A percentile compares a stretch with the other conserved stretches of the same genome.
Conservation (phyloP, 2,797 vertebrate species). For the Moxostoma hubbsi region DNA sequence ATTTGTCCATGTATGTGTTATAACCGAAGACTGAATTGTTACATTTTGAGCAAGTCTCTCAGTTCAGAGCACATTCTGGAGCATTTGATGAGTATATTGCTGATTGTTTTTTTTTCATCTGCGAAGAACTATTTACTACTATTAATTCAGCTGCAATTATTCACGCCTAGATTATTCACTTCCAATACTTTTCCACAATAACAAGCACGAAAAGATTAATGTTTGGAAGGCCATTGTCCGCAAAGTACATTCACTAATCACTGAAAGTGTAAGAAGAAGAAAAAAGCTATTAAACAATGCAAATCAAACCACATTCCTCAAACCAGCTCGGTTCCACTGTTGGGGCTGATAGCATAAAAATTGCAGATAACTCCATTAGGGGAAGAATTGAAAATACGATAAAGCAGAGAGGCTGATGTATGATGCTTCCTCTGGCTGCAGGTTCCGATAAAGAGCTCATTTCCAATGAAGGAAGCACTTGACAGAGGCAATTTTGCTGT, state of each 20-base stretch:
- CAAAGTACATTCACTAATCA: slow-evolving; percentile 76
- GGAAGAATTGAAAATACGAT: slow-evolving; percentile 57
- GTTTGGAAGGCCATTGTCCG: slow-evolving; percentile 79
- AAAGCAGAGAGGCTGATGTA: slow-evolving; percentile 53
- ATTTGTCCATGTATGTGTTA: not conserved
- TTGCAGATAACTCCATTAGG: slow-evolving; percentile 57
- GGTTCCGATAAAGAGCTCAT: slow-evolving; percentile 60
- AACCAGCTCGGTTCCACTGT: slow-evolving; percentile 61
- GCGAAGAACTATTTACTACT: slow-evolving; percentile 66
- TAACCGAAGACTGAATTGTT: not conserved
- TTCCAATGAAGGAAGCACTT: slow-evolving; percentile 57
- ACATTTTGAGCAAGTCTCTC: slow-evolving; percentile 16
- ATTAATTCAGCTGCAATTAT: slow-evolving; percentile 77
- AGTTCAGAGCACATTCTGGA: slow-evolving; percentile 16
- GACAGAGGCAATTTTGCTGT: slow-evolving; percentile 61
- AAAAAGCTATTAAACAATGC: slow-evolving; percentile 78
- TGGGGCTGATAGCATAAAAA: slow-evolving; percentile 46
- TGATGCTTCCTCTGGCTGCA: slow-evolving; percentile 51
- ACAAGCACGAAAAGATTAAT: slow-evolving; percentile 81
- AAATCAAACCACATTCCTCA: slow-evolving; percentile 82
- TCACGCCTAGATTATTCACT: slow-evolving; percentile 73
- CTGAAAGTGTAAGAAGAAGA: slow-evolving; percentile 73
- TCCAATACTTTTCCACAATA: slow-evolving; percentile 72
- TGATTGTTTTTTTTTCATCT: slow-evolving; percentile 53
- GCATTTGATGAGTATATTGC: slow-evolving; percentile 45